Percentiles rank a stretch among this genome's conserved stretches.
phyloP scores from a whole-genome alignment of 64 coral and sea anemone species.

The Montipora sp. region DNA sequence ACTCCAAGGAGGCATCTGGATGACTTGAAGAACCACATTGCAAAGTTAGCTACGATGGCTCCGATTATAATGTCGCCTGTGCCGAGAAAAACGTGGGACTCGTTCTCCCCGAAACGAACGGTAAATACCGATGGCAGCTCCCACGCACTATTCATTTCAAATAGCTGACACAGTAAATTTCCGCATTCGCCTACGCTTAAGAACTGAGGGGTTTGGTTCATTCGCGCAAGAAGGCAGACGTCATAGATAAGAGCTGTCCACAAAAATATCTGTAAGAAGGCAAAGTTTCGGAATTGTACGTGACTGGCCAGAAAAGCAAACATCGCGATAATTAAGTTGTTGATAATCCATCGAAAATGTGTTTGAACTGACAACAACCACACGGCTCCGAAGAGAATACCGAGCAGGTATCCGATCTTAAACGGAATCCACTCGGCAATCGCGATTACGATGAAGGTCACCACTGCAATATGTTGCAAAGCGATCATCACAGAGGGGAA shows the following conservation, averaged over 20 bases:
- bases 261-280: conserved; percentile 97
- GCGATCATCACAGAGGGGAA: conserved; percentile 68
- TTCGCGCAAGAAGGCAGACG: conserved; percentile 81
- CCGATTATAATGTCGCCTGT: conserved; percentile 97
- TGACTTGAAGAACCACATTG: conserved; percentile 96
- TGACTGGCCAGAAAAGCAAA: conserved; percentile 88
- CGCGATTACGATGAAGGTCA: conserved; percentile 78
- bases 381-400: conserved; percentile 50
- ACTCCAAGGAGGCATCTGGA: conserved; percentile 79
- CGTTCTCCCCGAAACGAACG: conserved; percentile 77
- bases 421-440: conserved; percentile 84
- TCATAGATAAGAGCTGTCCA: conserved; percentile 97
- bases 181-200: conserved; percentile 88
- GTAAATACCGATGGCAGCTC: conserved; percentile 92
- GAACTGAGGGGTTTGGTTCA: conserved; percentile 74
- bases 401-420: conserved; percentile 59
- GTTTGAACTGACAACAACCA: conserved; percentile 86
- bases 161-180: conserved; percentile 87
- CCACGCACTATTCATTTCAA: conserved; percentile 95
- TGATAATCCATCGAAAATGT: conserved; percentile 84
- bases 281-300: conserved; percentile 93
- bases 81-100: conserved; percentile 89
- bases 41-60: conserved; percentile 90
- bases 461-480: conserved; percentile 86
- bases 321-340: conserved; percentile 91